Evolutionary conservation across 2,113 vertebrate species (phyloP).

Genomic region (Lutjanus erythropterus): DNA sequence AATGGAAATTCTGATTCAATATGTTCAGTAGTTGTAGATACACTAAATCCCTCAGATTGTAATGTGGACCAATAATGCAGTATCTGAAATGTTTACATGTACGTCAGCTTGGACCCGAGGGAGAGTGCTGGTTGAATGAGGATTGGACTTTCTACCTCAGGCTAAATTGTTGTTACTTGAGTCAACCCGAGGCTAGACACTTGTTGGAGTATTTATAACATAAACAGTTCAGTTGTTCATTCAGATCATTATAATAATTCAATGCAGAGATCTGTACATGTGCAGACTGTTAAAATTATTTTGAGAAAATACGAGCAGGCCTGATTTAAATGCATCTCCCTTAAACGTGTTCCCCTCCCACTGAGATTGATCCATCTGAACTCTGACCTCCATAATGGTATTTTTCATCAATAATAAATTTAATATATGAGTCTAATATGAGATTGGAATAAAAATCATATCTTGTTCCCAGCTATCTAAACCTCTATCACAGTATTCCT

Average conservation of each 20-base stretch:
- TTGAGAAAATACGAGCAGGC: not conserved
- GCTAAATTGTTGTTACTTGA: constrained; percentile 11
- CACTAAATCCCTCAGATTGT: not conserved
- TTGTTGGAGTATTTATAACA: not conserved
- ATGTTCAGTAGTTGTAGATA: not conserved
- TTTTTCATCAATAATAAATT: not conserved
- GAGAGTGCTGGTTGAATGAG: not conserved
- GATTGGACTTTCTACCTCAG: constrained; percentile 10
- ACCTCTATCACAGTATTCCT: too few species aligned
- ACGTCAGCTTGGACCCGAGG: not conserved
- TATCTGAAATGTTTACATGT: not conserved
- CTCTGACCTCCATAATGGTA: not conserved
- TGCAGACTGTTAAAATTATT: not conserved
- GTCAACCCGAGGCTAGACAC: constrained; percentile 7
- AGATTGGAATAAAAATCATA: not conserved
- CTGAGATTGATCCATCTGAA: not conserved
- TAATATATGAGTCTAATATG: not conserved
- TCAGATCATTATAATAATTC: not conserved
- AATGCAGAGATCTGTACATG: not conserved
- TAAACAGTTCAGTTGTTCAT: not conserved
- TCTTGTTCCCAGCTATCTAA: not conserved
- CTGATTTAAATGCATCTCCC: not conserved
- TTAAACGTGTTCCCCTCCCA: not conserved
- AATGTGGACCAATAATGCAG: not conserved
- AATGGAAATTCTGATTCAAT: not conserved